Base-by-base conservation (phyloP, 2,113 vertebrate genomes). In the Gambusia holbrooki region DNA sequence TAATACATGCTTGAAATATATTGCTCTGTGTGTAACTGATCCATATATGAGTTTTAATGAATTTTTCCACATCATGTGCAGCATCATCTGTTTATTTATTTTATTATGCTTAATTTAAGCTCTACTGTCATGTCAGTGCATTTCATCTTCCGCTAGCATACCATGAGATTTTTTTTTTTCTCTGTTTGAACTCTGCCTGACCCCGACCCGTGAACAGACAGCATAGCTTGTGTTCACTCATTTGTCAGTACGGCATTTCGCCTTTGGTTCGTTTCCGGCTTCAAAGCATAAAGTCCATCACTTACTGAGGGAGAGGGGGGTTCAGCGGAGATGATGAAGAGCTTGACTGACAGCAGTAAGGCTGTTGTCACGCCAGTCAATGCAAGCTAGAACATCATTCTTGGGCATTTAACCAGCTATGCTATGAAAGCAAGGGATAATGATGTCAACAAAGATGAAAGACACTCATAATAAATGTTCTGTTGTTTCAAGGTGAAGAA, bases 301-400 rank as follows among this genome's bases (percentile, higher is more conserved):
- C 88, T 85, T 84, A 88, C 69, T 33, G 3, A 62, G 74, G 81
- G 73, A 62, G 51, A 37, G 48, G 51, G 51, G 51, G 8, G 78
- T 71, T 81, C 72, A 65, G 60, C 58, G 60, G 64, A 74, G 71
- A 84, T 80, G 80, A 89, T 74, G 77, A 79, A 79, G 77, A 90
- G 51, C 76, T 75, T 88, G 87, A 84, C 79, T 83, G 88, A 86
- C 89, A 84, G 87, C 78, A 14, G 62, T 69, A 84, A 85, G 84
- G 60, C 83, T 62, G 71, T 90, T 84, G 80, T 90, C 87, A 89
- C 84, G 67, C 82, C 78, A 87, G 83, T 77, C 66, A 2, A 77
- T 70, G 83, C 87, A 81, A 85, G 84, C 82, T 58, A 51, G 58
- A 60, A 69, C 25, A 75, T 78, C 80, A 83, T 87, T 90, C 88